Base-by-base conservation (phyloP, 2,888 invertebrate species). In the Cancer borealis region DNA sequence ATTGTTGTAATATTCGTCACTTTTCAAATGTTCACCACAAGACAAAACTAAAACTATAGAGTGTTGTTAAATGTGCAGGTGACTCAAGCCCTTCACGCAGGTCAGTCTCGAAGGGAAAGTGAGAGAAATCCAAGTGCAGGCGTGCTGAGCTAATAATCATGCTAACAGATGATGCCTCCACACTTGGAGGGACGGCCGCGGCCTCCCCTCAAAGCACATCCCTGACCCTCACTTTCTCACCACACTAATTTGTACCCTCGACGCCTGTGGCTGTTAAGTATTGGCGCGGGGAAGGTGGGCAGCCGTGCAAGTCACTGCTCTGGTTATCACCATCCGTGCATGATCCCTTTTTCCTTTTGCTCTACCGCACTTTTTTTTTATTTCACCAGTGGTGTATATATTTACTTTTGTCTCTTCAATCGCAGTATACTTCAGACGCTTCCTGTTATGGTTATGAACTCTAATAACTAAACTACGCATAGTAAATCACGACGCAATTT, bases 391-490 rank as follows among this genome's bases (percentile, higher is more conserved):
- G 30, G 14, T 12, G 10, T 39, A 84, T 30, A 84, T 84, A 84
- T 84, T 84, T 84, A 12, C 14, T 30, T 84, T 17, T 84, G 39
- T 84, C 30, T 84, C 84, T 84, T 84, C 84, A 39, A 84, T 84
- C 84, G 39, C 14, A 1, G 39, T 84, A 84, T 84, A 84, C 84
- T 39, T 84, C 84, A 84, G 14, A 39, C 39, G 26, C 30, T n/a
- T 30, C 84, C 84, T 84, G 84, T 84, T 84, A 84, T 84, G 84
- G 84, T 84, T 84, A 84, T 84, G 84, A 84, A 39, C 14, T 30
- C 84, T 39, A 84, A 84, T 84, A 84, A 84, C 39, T 84, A 39
- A 84, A 39, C 39, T 39, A 84, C 39, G 39, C 39, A 39, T 14
- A 39, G 84, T 84, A 84, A 84, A 84, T 84, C 84, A 84, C 30